Evolutionary conservation across 2,113 vertebrate species (phyloP).

Genomic region (Datnioides undecimradiatus): DNA sequence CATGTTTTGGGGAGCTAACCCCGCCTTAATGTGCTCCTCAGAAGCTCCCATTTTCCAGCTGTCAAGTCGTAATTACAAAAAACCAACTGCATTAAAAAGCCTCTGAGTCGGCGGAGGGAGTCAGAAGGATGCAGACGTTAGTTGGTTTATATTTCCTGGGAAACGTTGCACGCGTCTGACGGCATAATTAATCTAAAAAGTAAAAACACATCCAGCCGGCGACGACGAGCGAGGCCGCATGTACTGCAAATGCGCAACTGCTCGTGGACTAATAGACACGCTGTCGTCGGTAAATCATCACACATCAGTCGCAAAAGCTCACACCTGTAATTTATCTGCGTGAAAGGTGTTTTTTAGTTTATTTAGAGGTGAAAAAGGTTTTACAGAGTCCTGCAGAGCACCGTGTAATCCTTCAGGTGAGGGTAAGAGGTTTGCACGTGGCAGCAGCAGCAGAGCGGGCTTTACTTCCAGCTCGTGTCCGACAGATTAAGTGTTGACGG

Average conservation of each 20-base stretch:
- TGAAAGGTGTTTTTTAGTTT: background rate
- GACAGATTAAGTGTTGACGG: background rate
- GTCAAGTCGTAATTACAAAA: constrained; percentile 26
- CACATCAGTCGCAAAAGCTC: background rate
- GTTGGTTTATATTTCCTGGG: background rate
- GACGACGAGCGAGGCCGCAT: background rate
- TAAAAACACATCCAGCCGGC: background rate
- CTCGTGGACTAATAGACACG: background rate
- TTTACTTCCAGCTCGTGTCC: background rate
- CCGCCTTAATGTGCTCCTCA: constrained; percentile 13
- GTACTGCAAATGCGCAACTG: background rate
- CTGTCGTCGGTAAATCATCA: background rate
- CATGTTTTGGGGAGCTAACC: constrained; percentile 10
- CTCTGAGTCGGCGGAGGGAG: background rate
- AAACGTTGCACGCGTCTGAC: constrained; percentile 3
- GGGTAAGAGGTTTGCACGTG: constrained; percentile 38
- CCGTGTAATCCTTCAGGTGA: constrained; percentile 21
- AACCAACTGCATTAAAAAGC: background rate
- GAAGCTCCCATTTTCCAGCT: constrained; percentile 19
- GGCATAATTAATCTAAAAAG: background rate
- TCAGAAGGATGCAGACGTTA: background rate
- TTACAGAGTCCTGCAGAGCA: constrained; percentile 17
- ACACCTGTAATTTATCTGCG: background rate
- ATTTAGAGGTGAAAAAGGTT: constrained; percentile 27
- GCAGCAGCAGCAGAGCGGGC: constrained; percentile 7